Percentiles rank a stretch among this genome's conserved stretches.
These are phyloP conservation scores for Anthophora plumipes DNA, from an alignment of 2,888 invertebrate genomes.

Conservation along the genomic window DNA sequence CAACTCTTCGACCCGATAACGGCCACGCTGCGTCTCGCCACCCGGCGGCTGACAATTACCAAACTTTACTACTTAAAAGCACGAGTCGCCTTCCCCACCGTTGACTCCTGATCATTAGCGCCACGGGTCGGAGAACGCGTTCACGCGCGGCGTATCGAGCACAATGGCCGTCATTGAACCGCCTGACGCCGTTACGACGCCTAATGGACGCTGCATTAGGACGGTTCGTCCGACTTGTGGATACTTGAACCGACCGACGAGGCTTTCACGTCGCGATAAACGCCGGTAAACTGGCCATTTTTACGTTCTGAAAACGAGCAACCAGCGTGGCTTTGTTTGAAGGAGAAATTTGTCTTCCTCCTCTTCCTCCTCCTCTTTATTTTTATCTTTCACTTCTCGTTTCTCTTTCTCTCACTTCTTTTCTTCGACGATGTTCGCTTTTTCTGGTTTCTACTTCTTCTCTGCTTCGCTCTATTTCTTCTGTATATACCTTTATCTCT, in stretches of 20 bases:
- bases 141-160: slow-evolving; percentile 21
- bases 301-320: neutral
- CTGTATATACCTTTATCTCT: no score
- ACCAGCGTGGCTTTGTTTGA: neutral
- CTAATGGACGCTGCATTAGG: slow-evolving; percentile 78
- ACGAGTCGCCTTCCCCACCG: slow-evolving; percentile 1
- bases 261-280: slow-evolving; percentile 59
- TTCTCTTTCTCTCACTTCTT: no score
- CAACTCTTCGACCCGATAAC: slow-evolving; percentile 37
- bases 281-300: neutral
- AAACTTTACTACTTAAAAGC: slow-evolving; percentile 61
- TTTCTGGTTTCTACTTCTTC: no score
- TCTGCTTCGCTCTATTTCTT: no score
- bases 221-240: slow-evolving; percentile 60
- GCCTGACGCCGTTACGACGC: slow-evolving; percentile 44
- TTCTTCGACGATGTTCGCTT: no score
- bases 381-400: no score
- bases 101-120: slow-evolving; percentile 43
- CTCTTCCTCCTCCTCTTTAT: no score
- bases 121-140: neutral
- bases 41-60: slow-evolving; percentile 47
- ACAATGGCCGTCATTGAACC: slow-evolving; percentile 29
- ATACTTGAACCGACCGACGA: slow-evolving; percentile 48
- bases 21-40: slow-evolving; percentile 14
- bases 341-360: no score